Evolutionary conservation across 1,140 invertebrate species (phyloP).

Genomic region (Calephelis nemesis): DNA sequence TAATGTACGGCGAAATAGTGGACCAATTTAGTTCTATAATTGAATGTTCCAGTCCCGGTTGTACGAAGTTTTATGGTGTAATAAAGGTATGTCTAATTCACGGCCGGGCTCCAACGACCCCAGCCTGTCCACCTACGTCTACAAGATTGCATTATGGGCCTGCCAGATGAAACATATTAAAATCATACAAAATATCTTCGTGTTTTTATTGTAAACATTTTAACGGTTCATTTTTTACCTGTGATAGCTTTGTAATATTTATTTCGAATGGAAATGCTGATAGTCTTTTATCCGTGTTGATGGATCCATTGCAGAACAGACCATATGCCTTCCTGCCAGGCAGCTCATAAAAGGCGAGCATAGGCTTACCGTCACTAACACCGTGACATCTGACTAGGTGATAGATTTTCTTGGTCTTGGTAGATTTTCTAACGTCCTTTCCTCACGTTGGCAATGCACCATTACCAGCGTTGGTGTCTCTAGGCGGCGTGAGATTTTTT

Average conservation of each 20-base stretch:
- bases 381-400: too few relatives aligned
- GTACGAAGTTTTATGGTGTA: conserved; percentile 29
- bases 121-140: conserved; percentile 8
- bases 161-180: conserved; percentile 3
- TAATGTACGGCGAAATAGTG: conserved; percentile 29
- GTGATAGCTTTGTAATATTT: not conserved
- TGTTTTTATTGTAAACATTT: not conserved
- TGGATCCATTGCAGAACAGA: too few relatives aligned
- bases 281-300: too few relatives aligned
- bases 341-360: too few relatives aligned
- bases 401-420: too few relatives aligned
- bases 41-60: conserved; percentile 35
- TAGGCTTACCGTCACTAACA: too few relatives aligned
- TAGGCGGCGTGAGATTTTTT: too few relatives aligned
- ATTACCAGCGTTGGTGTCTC: too few relatives aligned
- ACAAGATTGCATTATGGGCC: not conserved
- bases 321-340: too few relatives aligned
- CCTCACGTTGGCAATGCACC: too few relatives aligned
- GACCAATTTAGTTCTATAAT: conserved; percentile 33
- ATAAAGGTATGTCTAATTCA: conserved; percentile 11
- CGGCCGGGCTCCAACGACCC: not conserved
- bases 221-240: not conserved
- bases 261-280: too few relatives aligned
- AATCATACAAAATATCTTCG: conserved; percentile 1
- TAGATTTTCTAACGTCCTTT: too few relatives aligned